Conservation (phyloP, 2,888 invertebrate genomes). For the Uloborus plumipes region DNA sequence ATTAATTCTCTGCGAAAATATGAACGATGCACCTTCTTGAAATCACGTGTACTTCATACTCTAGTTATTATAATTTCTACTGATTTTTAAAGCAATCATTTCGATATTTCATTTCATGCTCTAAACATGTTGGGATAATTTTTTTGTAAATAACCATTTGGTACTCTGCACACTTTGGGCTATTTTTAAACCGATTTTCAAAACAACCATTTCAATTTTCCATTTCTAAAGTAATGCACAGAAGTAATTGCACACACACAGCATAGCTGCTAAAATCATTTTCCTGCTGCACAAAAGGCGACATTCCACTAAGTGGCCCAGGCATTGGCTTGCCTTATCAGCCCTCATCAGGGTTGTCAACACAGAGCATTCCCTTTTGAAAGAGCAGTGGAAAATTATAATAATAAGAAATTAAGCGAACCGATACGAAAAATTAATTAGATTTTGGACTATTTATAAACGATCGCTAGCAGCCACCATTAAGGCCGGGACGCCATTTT, state of each 20-base stretch:
- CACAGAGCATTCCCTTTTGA: conserved; percentile 52
- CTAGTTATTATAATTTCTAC: too few species aligned
- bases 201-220: too few species aligned
- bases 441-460: conserved; percentile 50
- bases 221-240: too few species aligned
- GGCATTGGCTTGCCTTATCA: conserved; percentile 28
- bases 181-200: too few species aligned
- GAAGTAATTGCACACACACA: conserved; percentile 1
- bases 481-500: conserved; percentile 43
- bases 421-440: conserved; percentile 60
- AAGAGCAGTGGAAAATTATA: conserved; percentile 38
- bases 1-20: too few species aligned
- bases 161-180: too few species aligned
- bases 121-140: too few species aligned
- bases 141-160: too few species aligned
- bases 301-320: conserved; percentile 21
- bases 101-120: too few species aligned
- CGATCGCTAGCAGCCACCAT: conserved; percentile 32
- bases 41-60: too few species aligned
- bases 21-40: too few species aligned
- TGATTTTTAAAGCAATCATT: too few species aligned
- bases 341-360: conserved; percentile 31
- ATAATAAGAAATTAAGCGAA: conserved; percentile 56
- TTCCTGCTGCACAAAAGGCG: not conserved
- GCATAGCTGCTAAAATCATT: not conserved